phyloP scores from a whole-genome alignment of 2,797 vertebrate species.

The Clarias platycephalus region DNA sequence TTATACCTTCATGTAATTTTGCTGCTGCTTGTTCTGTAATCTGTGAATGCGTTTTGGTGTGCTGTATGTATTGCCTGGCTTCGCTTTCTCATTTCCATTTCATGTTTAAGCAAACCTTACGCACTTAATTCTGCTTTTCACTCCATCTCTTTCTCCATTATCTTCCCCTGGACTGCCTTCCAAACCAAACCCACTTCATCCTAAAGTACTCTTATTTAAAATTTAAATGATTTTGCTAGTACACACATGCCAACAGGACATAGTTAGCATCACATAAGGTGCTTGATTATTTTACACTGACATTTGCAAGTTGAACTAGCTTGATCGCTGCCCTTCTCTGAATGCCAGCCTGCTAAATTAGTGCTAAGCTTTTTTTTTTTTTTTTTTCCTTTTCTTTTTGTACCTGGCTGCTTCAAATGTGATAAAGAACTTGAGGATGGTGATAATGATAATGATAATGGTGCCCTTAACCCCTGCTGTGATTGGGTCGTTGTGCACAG shows the following conservation, averaged over 20 bases:
- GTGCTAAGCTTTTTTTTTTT: background rate
- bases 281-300: constrained; percentile 40
- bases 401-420: constrained; percentile 25
- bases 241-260: constrained; percentile 24
- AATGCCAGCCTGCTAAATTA: constrained; percentile 12
- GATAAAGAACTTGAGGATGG: constrained; percentile 22
- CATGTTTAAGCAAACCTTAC: constrained; percentile 46
- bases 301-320: constrained; percentile 46
- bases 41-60: constrained; percentile 5
- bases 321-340: background rate
- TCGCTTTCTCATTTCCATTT: constrained; percentile 20
- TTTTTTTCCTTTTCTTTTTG: background rate
- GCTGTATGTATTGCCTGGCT: constrained; percentile 29
- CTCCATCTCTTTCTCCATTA: constrained; percentile 1
- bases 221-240: constrained; percentile 16
- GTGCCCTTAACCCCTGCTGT: constrained; percentile 69
- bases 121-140: constrained; percentile 18
- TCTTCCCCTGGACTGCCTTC: background rate
- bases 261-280: constrained; percentile 32
- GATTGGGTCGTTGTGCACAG: constrained; percentile 81
- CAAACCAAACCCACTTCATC: constrained; percentile 1
- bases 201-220: background rate
- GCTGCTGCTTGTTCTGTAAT: background rate
- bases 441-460: constrained; percentile 30
- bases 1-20: constrained; percentile 5